Conservation (phyloP, 2,888 invertebrate genomes). For the Danaus chrysippus region DNA sequence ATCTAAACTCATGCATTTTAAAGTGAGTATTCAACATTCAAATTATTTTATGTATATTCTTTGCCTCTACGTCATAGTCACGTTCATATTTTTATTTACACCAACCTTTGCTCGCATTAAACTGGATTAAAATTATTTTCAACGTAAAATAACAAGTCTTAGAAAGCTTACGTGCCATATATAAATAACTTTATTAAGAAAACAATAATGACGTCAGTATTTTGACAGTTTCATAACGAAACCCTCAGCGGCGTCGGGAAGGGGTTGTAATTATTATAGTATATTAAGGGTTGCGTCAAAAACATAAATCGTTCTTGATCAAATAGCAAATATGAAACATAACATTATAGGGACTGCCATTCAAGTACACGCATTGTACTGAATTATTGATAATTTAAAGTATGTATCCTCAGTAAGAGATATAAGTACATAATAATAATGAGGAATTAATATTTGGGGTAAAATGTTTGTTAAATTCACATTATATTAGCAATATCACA, state of each 20-base stretch:
- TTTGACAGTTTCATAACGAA: conserved; percentile 5
- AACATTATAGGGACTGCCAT: too few species aligned
- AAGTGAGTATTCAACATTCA: conserved; percentile 6
- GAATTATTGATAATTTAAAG: too few species aligned
- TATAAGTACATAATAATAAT: too few species aligned
- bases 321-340: background rate
- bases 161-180: background rate
- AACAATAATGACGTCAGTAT: background rate
- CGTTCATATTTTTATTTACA: background rate
- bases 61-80: background rate
- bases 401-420: too few species aligned
- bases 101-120: too few species aligned
- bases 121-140: too few species aligned
- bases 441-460: too few species aligned
- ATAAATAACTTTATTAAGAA: background rate
- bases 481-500: too few species aligned
- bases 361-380: too few species aligned
- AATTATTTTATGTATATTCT: background rate
- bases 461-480: too few species aligned
- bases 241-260: background rate
- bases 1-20: conserved; percentile 14
- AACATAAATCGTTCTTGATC: conserved; percentile 13
- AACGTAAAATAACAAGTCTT: too few species aligned
- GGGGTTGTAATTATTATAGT: conserved; percentile 26
- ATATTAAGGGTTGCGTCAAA: conserved; percentile 25